Evolutionary conservation across 2,797 vertebrate genomes (phyloP).

Genomic region (Loriculus beryllinus): DNA sequence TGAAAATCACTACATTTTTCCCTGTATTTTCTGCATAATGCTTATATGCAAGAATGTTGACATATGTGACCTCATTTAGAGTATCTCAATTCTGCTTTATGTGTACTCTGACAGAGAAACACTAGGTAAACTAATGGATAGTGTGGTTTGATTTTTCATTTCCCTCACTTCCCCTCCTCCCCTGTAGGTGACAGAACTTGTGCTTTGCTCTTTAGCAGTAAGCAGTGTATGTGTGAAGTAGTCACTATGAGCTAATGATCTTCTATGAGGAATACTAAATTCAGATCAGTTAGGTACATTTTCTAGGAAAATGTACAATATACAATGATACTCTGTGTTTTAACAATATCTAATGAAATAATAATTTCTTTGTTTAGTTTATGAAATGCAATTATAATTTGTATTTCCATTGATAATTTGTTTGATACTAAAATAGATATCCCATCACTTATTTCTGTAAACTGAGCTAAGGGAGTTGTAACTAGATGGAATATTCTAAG

Average conservation of each 20-base stretch:
- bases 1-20: background rate
- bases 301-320: background rate
- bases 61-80: background rate
- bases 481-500: background rate
- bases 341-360: background rate
- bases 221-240: background rate
- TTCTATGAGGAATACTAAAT: background rate
- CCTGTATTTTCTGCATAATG: background rate
- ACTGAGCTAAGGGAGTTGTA: background rate
- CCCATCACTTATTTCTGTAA: background rate
- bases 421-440: background rate
- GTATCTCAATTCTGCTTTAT: background rate
- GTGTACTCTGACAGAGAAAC: background rate
- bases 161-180: background rate
- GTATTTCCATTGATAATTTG: background rate
- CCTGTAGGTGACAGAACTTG: background rate
- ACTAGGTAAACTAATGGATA: background rate
- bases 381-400: background rate
- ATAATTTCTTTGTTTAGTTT: background rate
- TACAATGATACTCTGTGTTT: background rate
- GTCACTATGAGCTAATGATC: background rate
- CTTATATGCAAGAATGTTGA: background rate
- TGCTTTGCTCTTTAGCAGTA: background rate
- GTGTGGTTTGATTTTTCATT: background rate
- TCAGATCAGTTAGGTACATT: background rate